Evolutionary conservation across 1,140 invertebrate species (phyloP), one percentile per base, ranked within the genome.

Genomic region (Eufriesea mexicana): DNA sequence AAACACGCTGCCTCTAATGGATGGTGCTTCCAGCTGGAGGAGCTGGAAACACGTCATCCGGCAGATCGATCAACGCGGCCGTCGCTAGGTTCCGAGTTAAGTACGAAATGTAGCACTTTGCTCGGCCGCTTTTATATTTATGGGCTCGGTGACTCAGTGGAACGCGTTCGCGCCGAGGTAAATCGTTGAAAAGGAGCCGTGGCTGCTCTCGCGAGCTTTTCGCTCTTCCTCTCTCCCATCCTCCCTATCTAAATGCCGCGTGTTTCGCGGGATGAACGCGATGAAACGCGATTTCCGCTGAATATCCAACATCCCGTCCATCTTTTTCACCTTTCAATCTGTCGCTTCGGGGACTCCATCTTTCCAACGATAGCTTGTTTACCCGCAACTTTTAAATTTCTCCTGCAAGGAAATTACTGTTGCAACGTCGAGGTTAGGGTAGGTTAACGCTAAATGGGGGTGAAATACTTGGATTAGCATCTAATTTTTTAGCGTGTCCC

Each of bases 1-100:
- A 92, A 92, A 92, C 91, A 92, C 85, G 86, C 70, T 79, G 61
- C 79, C 71, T 80, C 78, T 91, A 91, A 91, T 92, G 91, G 90
- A 91, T 90, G 89, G 84, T 86, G 78, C 87, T 86, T 81, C 80
- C 77, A 70, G 79, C 74, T 35, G 68, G 64, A 74, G 83, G 71
- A 72, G 87, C 68, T 76, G 70, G 85, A 74, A 87, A 87, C 86
- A 87, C 86, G 86, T 88, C 86, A 87, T 85, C 62, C 86, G 83
- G 51, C 70, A 67, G 86, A 88, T 79, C 86, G 86, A 88, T 88
- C 86, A 70, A 66, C 67, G 49, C 54, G 42, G 7, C 18, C 45
- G 67, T 42, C 23, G 66, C 66, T 28, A 42, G 66, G 5, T n/a
- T 45, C 35, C 71, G 76, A 70, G 85, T 87, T 67, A 83, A 86